Evolutionary conservation across 2,888 invertebrate genomes (phyloP), one percentile per base, ranked within the genome.

Genomic region (Aplocera efformata): DNA sequence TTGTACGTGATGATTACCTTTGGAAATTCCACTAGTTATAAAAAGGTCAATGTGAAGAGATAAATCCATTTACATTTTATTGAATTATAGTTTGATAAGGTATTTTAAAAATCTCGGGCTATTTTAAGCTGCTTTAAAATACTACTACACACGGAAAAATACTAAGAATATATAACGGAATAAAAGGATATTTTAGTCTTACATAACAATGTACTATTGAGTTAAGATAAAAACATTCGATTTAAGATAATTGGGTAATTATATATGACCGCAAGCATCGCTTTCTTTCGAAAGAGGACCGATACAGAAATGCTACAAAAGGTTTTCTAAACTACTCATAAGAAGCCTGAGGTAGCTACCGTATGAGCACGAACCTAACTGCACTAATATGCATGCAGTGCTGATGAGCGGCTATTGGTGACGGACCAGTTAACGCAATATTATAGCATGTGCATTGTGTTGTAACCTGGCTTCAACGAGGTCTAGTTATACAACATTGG

Each of bases 381-480:
- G 32, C 32, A 39, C 10, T 32, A 31, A 9, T 21, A 11, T 32
- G 29, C 34, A 25, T 33, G 24, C 37, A 27, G 36, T 44, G 39
- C 43, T 50, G 40, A 39, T 38, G 44, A 36, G 31, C 21, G 8
- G 22, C 33, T 46, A 45, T 50, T 49, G 49, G 68, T 67, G 73
- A 74, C 73, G 60, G 66, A 72, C 72, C 60, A 70, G 73, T 77
- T 72, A 67, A 61, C 58, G 50, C 45, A 54, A 65, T 72, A 69
- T n/a, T n/a, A 73, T 62, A 68, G 65, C 77, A 77, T 65, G 77
- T 78, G 79, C 63, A 65, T 67, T 64, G 75, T 80, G 75, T 74
- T 74, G 74, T 74, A 80, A 76, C 79, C 68, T 69, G 68, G 54
- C 67, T 72, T 67, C 63, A 69, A 72, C 72, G 71, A 72, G 66